Conservation (phyloP, 2,888 invertebrate genomes). For the Scaptomyza flava region DNA sequence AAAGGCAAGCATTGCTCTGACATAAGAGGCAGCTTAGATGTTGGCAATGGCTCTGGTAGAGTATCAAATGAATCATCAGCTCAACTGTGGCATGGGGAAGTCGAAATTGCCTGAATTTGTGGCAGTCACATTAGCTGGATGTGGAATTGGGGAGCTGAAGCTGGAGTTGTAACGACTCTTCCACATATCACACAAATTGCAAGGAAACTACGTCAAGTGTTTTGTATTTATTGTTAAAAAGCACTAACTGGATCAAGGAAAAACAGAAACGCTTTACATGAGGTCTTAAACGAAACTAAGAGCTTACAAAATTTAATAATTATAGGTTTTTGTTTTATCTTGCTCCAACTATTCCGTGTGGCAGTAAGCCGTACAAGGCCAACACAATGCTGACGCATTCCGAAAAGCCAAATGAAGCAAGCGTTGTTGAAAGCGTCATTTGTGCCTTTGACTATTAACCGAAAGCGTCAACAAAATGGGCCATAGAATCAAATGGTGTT, state of each 20-base stretch:
- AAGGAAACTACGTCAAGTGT: slow-evolving; percentile 49
- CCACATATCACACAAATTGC: slow-evolving; percentile 50
- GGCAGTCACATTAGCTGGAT: slow-evolving; percentile 56
- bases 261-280: too few species aligned
- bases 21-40: slow-evolving; percentile 61
- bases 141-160: background rate
- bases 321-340: background rate
- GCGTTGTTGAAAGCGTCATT: slow-evolving; percentile 50
- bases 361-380: background rate
- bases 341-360: background rate
- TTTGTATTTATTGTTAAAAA: slow-evolving; percentile 50
- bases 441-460: slow-evolving; percentile 47
- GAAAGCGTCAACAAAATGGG: slow-evolving; percentile 70
- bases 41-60: slow-evolving; percentile 5
- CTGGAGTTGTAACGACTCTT: slow-evolving; percentile 7
- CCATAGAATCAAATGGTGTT: slow-evolving; percentile 74
- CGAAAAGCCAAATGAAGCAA: slow-evolving; percentile 13
- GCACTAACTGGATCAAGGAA: background rate
- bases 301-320: too few species aligned
- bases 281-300: too few species aligned
- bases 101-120: slow-evolving; percentile 62
- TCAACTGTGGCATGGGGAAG: slow-evolving; percentile 46
- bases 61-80: slow-evolving; percentile 75
- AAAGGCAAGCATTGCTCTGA: slow-evolving; percentile 31
- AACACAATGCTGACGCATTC: slow-evolving; percentile 54